These are phyloP conservation scores for Drosophila suboccidentalis DNA, from an alignment of 2,888 invertebrate genomes.

Conservation along the genomic window DNA sequence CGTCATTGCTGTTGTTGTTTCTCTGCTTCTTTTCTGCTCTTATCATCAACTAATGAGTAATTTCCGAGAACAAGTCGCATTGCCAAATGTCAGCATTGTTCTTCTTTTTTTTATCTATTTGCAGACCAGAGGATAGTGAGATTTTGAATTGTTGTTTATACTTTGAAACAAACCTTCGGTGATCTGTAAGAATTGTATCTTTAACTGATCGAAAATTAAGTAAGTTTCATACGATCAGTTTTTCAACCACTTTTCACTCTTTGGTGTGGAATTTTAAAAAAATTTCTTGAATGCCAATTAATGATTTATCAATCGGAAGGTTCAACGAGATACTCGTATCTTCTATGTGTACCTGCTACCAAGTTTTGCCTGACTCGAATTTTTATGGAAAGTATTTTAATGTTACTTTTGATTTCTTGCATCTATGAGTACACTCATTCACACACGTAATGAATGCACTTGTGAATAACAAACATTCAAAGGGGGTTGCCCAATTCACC, in stretches of 20 bases:
- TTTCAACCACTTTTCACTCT: too few species aligned
- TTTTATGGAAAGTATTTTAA: not conserved
- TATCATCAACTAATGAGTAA: conserved; percentile 66
- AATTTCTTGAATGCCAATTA: too few species aligned
- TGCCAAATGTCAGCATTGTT: conserved; percentile 38
- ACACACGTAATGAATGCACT: not conserved
- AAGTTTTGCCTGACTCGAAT: not conserved
- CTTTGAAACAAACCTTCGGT: not conserved
- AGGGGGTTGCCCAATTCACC: conserved; percentile 29
- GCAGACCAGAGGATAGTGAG: conserved; percentile 9
- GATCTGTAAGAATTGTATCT: too few species aligned
- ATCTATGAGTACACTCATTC: not conserved
- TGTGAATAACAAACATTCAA: not conserved
- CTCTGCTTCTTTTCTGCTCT: conserved; percentile 8
- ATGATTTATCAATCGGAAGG: not conserved
- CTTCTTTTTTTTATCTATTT: conserved; percentile 13
- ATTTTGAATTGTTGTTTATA: not conserved
- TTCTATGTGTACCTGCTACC: not conserved
- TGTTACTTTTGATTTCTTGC: not conserved
- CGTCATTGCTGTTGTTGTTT: conserved; percentile 45
- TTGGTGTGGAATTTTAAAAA: too few species aligned
- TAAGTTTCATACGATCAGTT: too few species aligned
- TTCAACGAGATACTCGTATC: not conserved
- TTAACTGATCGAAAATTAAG: too few species aligned
- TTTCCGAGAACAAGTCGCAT: conserved; percentile 65